Conservation (phyloP, 2,888 invertebrate species). For the Luperina testacea region DNA sequence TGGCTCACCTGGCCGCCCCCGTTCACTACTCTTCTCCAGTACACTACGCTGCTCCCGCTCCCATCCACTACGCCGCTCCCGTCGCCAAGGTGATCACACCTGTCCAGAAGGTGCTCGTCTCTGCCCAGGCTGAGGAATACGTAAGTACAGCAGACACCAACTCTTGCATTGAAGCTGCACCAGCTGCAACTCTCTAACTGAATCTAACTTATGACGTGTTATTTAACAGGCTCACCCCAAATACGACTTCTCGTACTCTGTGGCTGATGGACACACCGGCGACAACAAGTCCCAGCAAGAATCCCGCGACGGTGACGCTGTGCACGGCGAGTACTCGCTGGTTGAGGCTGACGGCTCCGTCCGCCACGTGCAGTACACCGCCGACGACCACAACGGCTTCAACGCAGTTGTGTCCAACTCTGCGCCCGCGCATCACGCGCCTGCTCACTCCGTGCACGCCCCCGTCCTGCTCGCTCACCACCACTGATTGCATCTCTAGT, state of each 20-base stretch:
- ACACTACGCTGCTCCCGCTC: constrained; percentile 70
- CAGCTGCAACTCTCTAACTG: neutral
- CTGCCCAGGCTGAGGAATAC: constrained; percentile 74
- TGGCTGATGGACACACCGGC: constrained; percentile 90
- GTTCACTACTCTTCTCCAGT: constrained; percentile 61
- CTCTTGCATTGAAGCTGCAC: neutral
- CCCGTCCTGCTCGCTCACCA: constrained; percentile 73
- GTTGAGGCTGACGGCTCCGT: constrained; percentile 88
- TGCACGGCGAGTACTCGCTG: constrained; percentile 88
- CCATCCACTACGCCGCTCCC: constrained; percentile 70
- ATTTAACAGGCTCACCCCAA: constrained; percentile 87
- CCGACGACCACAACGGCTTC: constrained; percentile 87
- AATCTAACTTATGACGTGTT: neutral
- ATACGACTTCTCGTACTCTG: constrained; percentile 90
- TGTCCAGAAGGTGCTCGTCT: constrained; percentile 1
- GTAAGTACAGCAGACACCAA: constrained; percentile 65
- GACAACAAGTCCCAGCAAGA: constrained; percentile 91
- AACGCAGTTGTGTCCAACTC: constrained; percentile 84
- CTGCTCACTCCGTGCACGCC: constrained; percentile 65
- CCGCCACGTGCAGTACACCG: constrained; percentile 89
- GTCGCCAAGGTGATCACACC: constrained; percentile 72
- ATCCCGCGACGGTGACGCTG: constrained; percentile 90
- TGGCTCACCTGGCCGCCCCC: constrained; percentile 65
- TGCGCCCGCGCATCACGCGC: constrained; percentile 75
- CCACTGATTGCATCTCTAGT: constrained; percentile 66